These are phyloP conservation scores for Misgurnus anguillicaudatus DNA, from an alignment of 2,113 vertebrate species.

Conservation along the genomic window DNA sequence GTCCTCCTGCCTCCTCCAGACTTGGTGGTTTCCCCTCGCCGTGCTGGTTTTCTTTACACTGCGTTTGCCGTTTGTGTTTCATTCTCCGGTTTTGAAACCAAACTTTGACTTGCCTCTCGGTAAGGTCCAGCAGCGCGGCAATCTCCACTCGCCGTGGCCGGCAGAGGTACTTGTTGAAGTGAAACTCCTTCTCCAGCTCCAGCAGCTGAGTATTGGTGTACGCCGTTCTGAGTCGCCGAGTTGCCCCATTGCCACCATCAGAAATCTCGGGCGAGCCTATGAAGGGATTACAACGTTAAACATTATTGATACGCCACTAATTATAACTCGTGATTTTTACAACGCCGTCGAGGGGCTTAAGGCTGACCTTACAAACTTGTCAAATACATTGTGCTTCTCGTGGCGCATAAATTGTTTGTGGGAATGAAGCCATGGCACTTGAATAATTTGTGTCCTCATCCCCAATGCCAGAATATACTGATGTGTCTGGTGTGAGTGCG, in stretches of 20 bases:
- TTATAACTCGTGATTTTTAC: slow-evolving; percentile 50
- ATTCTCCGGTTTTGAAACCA: slow-evolving; percentile 99
- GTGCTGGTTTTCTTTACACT: slow-evolving; percentile 95
- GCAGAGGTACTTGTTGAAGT: slow-evolving; percentile 99
- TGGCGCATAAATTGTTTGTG: slow-evolving; percentile 63
- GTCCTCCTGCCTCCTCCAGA: slow-evolving; percentile 76
- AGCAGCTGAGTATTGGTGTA: slow-evolving; percentile 98
- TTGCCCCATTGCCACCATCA: slow-evolving; percentile 78
- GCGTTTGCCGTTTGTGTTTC: slow-evolving; percentile 97
- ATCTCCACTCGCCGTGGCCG: slow-evolving; percentile 95
- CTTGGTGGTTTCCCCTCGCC: slow-evolving; percentile 83
- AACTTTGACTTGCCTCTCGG: slow-evolving; percentile 97
- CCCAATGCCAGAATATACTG: slow-evolving; percentile 60
- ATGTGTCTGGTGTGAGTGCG: slow-evolving; percentile 74
- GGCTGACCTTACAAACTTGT: slow-evolving; percentile 54
- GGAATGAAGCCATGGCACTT: slow-evolving; percentile 64
- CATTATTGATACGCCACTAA: slow-evolving; percentile 53
- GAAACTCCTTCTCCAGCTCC: slow-evolving; percentile 98
- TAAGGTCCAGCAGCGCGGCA: slow-evolving; percentile 91
- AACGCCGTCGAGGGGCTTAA: slow-evolving; percentile 31
- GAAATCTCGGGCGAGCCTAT: slow-evolving; percentile 88
- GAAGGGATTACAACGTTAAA: slow-evolving; percentile 63
- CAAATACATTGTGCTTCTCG: slow-evolving; percentile 53
- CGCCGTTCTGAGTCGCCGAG: slow-evolving; percentile 91
- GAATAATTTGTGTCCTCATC: slow-evolving; percentile 69